Evolutionary conservation across 2,888 invertebrate species (phyloP).

Genomic region (Himalopsyche anomala): DNA sequence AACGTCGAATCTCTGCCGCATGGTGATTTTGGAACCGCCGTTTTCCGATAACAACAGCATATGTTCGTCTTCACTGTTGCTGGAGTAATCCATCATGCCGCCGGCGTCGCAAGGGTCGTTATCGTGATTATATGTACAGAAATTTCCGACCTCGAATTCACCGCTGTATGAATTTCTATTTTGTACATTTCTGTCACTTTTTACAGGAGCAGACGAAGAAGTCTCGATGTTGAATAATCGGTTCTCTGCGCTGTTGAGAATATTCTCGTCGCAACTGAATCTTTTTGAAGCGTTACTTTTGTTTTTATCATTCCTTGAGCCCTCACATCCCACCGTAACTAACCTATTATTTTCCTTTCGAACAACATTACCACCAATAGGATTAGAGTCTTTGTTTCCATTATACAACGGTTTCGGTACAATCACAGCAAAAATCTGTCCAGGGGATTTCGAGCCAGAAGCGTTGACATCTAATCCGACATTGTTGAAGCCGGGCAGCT

Average conservation of each 20-base stretch:
- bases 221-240: neutral
- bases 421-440: conserved; percentile 75
- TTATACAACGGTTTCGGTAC: conserved; percentile 73
- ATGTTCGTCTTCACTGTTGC: conserved; percentile 75
- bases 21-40: conserved; percentile 75
- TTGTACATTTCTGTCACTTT: conserved; percentile 18
- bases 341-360: conserved; percentile 57
- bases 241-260: conserved; percentile 47
- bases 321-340: conserved; percentile 24
- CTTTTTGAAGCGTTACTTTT: conserved; percentile 62
- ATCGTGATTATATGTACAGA: conserved; percentile 67
- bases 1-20: conserved; percentile 68
- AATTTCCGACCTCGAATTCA: conserved; percentile 69
- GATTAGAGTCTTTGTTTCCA: conserved; percentile 58
- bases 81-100: conserved; percentile 70
- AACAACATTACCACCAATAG: conserved; percentile 23
- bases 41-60: conserved; percentile 74
- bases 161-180: conserved; percentile 65
- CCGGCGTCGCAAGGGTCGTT: conserved; percentile 50
- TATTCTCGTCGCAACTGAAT: conserved; percentile 65
- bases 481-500: conserved; percentile 69
- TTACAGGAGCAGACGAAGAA: conserved; percentile 5
- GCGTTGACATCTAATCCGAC: conserved; percentile 67
- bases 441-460: conserved; percentile 67
- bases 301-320: conserved; percentile 12